Conservation (phyloP, 2,113 vertebrate species). For the Corythornis vintsioides region DNA sequence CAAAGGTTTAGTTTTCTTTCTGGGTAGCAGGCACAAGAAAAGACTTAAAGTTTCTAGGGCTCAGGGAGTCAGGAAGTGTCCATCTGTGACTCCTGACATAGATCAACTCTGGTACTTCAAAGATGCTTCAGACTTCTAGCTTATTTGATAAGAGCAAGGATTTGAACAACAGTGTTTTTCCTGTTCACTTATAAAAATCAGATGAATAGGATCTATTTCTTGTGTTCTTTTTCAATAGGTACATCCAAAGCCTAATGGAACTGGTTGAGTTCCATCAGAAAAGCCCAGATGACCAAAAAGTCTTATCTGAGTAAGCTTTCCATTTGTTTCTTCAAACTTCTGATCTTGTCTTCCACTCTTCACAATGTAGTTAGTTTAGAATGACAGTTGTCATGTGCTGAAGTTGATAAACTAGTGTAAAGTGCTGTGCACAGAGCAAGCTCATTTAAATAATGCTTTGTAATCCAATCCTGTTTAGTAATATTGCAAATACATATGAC, state of each 20-base stretch:
- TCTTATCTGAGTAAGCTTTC: slow-evolving; percentile 85
- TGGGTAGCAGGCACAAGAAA: not conserved
- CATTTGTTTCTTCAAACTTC: slow-evolving; percentile 71
- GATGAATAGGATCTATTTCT: not conserved
- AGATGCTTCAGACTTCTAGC: not conserved
- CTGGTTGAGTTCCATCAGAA: slow-evolving; percentile 91
- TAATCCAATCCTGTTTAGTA: not conserved
- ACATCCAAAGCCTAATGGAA: slow-evolving; percentile 90
- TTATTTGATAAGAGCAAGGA: not conserved
- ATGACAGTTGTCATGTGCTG: not conserved
- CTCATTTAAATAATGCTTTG: not conserved
- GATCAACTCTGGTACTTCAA: not conserved
- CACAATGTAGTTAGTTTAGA: not conserved
- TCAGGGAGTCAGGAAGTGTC: not conserved
- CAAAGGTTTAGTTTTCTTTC: not conserved
- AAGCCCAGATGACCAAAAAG: slow-evolving; percentile 86
- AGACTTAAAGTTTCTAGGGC: not conserved
- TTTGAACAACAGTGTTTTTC: not conserved
- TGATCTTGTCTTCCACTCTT: not conserved
- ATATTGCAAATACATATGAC: not conserved
- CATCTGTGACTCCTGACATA: not conserved
- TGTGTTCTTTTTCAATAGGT: slow-evolving; percentile 64
- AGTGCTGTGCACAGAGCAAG: not conserved
- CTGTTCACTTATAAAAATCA: not conserved
- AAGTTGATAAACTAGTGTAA: not conserved